phyloP scores from a whole-genome alignment of 2,888 invertebrate species.

The Acronicta psi region DNA sequence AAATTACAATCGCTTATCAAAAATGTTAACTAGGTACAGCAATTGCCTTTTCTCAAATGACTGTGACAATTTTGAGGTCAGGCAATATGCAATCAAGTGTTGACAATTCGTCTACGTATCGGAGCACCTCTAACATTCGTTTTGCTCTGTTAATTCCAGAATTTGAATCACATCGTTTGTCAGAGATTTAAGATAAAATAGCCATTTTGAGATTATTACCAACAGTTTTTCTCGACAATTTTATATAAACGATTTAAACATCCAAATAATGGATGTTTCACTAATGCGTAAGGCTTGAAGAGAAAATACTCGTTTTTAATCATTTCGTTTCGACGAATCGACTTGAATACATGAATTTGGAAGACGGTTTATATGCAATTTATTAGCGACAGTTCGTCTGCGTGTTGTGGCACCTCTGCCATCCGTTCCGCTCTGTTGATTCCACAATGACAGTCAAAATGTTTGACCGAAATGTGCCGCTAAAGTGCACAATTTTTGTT shows the following conservation, averaged over 20 bases:
- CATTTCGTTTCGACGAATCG: too few species aligned
- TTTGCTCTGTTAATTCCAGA: slow-evolving; percentile 1
- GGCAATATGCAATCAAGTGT: neutral
- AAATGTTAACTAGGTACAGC: neutral
- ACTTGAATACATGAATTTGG: neutral
- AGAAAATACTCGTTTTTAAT: too few species aligned
- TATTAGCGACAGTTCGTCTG: slow-evolving; percentile 5
- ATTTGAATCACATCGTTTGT: neutral
- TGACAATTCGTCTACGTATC: slow-evolving; percentile 1
- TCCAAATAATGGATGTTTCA: too few species aligned
- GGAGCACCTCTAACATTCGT: neutral
- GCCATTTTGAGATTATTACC: neutral
- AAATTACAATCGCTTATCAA: too few species aligned
- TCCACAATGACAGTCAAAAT: slow-evolving; percentile 1
- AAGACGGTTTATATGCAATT: slow-evolving; percentile 5
- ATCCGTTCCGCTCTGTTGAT: neutral
- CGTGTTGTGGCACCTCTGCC: slow-evolving; percentile 1
- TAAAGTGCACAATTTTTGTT: neutral
- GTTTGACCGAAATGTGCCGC: neutral
- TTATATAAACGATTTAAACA: too few species aligned
- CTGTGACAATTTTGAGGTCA: slow-evolving; percentile 35
- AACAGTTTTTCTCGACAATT: too few species aligned
- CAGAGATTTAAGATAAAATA: neutral
- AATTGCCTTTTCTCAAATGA: slow-evolving; percentile 8
- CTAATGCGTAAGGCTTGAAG: too few species aligned